Percentiles rank a stretch among this genome's conserved stretches.
phyloP scores from a whole-genome alignment of 1,140 invertebrate species.

The Cydia strobilella region DNA sequence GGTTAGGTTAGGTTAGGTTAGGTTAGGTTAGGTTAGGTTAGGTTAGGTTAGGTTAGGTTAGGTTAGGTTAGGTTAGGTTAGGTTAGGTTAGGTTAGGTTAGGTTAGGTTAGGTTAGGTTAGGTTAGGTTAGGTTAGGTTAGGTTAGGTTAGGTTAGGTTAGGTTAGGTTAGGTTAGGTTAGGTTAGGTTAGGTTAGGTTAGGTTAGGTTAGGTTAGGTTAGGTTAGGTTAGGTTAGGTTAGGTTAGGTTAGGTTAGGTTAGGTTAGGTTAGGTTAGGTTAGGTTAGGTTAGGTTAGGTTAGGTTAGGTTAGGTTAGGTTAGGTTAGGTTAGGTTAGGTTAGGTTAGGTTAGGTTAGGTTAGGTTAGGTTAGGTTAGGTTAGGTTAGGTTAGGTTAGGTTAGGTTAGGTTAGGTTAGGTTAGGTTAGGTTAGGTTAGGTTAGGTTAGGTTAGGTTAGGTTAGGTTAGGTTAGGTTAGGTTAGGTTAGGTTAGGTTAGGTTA shows the following conservation, averaged over 20 bases:
- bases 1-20: not conserved
- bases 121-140: constrained; percentile 23
- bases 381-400: constrained; percentile 25
- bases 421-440: constrained; percentile 29
- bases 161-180: constrained; percentile 23
- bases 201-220: constrained; percentile 23
- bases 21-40: constrained; percentile 21
- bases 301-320: constrained; percentile 28
- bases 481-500: constrained; percentile 22
- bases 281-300: constrained; percentile 32
- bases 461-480: constrained; percentile 29
- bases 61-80: constrained; percentile 36
- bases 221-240: constrained; percentile 23
- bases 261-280: constrained; percentile 32
- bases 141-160: constrained; percentile 21
- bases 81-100: constrained; percentile 42
- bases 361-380: constrained; percentile 8
- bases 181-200: constrained; percentile 23
- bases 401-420: constrained; percentile 30
- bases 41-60: constrained; percentile 19
- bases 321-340: constrained; percentile 32
- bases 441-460: constrained; percentile 30
- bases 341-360: constrained; percentile 32
- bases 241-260: constrained; percentile 26
- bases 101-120: constrained; percentile 30